phyloP scores from a whole-genome alignment of 2,888 invertebrate species.

The Epistrophella euchroma region DNA sequence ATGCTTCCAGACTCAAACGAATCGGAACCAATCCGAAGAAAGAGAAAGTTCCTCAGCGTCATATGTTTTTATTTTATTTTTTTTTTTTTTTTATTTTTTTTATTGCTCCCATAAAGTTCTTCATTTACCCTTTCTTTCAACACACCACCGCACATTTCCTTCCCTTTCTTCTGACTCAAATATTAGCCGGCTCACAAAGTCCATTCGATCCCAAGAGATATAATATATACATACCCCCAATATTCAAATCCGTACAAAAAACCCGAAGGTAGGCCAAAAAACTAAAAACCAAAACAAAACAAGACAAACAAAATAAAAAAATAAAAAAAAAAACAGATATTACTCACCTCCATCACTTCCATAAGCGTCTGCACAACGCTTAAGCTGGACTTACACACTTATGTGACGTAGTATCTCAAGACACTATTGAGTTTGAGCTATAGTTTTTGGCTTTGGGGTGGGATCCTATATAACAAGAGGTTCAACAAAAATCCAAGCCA shows the following conservation, averaged over 20 bases:
- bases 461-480: slow-evolving; percentile 73
- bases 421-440: slow-evolving; percentile 42
- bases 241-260: slow-evolving; percentile 53
- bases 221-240: slow-evolving; percentile 64
- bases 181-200: slow-evolving; percentile 43
- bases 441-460: slow-evolving; percentile 58
- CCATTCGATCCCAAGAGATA: slow-evolving; percentile 37
- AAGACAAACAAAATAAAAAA: slow-evolving; percentile 18
- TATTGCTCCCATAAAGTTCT: slow-evolving; percentile 53
- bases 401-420: slow-evolving; percentile 65
- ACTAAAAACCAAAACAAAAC: slow-evolving; percentile 27
- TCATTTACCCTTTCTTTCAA: slow-evolving; percentile 47
- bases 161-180: slow-evolving; percentile 39
- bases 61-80: neutral
- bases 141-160: slow-evolving; percentile 38
- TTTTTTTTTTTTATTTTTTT: neutral
- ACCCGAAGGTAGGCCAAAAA: slow-evolving; percentile 71
- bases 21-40: slow-evolving; percentile 63
- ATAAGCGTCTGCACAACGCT: slow-evolving; percentile 45
- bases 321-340: slow-evolving; percentile 41
- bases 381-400: slow-evolving; percentile 55
- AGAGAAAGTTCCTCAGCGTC: slow-evolving; percentile 62
- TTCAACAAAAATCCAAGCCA: slow-evolving; percentile 69
- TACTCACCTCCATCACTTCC: slow-evolving; percentile 57
- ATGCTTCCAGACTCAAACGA: slow-evolving; percentile 44